phyloP scores from a whole-genome alignment of 2,113 vertebrate genomes.

The Panurus biarmicus region DNA sequence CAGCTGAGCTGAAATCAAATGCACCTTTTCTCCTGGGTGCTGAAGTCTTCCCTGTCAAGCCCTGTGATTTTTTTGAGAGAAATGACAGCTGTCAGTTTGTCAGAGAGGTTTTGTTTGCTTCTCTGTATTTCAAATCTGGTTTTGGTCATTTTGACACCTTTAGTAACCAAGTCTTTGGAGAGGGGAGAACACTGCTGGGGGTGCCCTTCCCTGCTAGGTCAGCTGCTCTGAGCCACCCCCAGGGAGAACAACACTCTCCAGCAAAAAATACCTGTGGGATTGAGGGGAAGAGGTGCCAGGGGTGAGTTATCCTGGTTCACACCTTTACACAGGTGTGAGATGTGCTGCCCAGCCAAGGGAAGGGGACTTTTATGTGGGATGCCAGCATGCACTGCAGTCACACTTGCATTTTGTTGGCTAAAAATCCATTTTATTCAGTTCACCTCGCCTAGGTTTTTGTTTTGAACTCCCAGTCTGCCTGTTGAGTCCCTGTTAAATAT shows the following conservation, averaged over 20 bases:
- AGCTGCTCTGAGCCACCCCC: not conserved
- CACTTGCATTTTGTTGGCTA: not conserved
- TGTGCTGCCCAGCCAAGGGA: not conserved
- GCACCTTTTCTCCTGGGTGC: not conserved
- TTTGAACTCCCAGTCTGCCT: not conserved
- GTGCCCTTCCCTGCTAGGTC: not conserved
- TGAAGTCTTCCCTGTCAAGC: not conserved
- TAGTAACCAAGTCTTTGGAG: not conserved
- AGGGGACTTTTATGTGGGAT: not conserved
- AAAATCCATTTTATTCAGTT: not conserved
- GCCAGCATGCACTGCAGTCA: accelerated
- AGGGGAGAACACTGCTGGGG: not conserved
- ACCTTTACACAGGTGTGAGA: not conserved
- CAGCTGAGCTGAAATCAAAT: not conserved
- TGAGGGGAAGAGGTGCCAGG: not conserved
- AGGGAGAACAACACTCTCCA: not conserved
- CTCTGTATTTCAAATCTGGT: not conserved
- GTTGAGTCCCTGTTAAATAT: not conserved
- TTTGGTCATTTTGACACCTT: not conserved
- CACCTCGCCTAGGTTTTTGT: not conserved
- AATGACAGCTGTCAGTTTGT: not conserved
- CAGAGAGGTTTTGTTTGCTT: not conserved
- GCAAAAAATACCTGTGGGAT: not conserved
- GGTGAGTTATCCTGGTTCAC: not conserved
- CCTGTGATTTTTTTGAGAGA: not conserved